Base-by-base conservation (phyloP, 2,888 invertebrate species). In the Yponomeuta sedellus region DNA sequence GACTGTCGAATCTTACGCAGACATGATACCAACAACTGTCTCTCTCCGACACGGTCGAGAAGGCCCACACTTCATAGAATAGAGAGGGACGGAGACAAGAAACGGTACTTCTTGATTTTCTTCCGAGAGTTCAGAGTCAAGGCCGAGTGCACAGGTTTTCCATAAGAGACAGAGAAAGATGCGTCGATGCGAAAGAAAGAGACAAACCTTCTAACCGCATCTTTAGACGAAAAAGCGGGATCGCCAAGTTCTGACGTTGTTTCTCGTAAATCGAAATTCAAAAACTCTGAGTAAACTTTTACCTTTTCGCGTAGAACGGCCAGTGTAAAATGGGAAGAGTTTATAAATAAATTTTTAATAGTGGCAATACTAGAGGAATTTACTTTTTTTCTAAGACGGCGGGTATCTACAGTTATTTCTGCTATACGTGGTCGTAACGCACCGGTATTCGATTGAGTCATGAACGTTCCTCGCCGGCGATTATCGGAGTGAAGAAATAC, bases 81-180 rank as follows among this genome's bases (percentile, higher is more conserved):
- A 80, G 84, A 84, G 68, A 73, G 69, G 68, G 73, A 73, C 78
- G 71, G 44, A 59, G 56, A 68, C 69, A 70, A 52, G 44, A 75
- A 88, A 89, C 90, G 89, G 89, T 86, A 89, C 80, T 82, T 85
- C 79, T 77, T 75, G 72, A 40, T 71, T 75, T 80, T 80, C 81
- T 80, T 75, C 74, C 71, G 69, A 61, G 73, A 76, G 82, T 78
- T 83, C 81, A 79, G 71, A 85, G 84, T 86, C 86, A 86, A 89
- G 88, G 88, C 86, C 88, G 87, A 82, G 77, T 82, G 84, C 84
- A 84, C 84, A 73, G 70, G 69, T 71, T 77, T 77, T 78, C 74
- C 71, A 75, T 59, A 64, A 71, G 71, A 68, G 73, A 68, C 64
- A 66, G 71, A 82, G 67, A 71, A 75, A 79, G 80, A 83, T 68